Percentiles rank a stretch among this genome's conserved stretches.
Conservation (phyloP, 2,888 invertebrate genomes). For the Synanthedon vespiformis region DNA sequence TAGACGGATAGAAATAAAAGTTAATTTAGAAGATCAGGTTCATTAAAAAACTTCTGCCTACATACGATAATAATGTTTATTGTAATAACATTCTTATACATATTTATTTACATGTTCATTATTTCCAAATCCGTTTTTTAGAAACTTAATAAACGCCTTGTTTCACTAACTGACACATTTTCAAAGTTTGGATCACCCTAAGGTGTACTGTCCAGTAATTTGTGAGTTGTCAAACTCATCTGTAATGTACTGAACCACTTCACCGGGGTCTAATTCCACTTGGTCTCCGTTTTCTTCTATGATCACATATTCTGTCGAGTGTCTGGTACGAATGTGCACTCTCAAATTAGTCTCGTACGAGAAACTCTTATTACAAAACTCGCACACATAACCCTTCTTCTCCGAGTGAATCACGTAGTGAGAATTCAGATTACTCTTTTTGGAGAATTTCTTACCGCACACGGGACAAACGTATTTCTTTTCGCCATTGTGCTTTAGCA, state of each 20-base stretch:
- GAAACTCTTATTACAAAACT: conserved; percentile 67
- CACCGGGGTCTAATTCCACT: conserved; percentile 24
- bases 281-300: conserved; percentile 6
- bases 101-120: no score
- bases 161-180: no score
- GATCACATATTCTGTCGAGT: conserved; percentile 17
- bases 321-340: conserved; percentile 36
- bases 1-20: no score
- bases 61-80: no score
- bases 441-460: conserved; percentile 72
- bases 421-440: conserved; percentile 70
- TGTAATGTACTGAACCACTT: conserved; percentile 32
- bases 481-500: conserved; percentile 66
- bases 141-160: no score
- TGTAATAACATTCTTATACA: no score
- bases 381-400: conserved; percentile 60
- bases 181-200: no score
- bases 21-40: no score
- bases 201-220: conserved; percentile 15
- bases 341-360: conserved; percentile 46
- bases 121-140: no score
- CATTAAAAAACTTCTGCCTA: no score
- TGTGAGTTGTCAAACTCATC: conserved; percentile 32
- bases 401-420: conserved; percentile 71
- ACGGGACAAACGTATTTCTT: conserved; percentile 69